Conservation (phyloP, 2,888 invertebrate genomes). For the Ditula angustiorana region DNA sequence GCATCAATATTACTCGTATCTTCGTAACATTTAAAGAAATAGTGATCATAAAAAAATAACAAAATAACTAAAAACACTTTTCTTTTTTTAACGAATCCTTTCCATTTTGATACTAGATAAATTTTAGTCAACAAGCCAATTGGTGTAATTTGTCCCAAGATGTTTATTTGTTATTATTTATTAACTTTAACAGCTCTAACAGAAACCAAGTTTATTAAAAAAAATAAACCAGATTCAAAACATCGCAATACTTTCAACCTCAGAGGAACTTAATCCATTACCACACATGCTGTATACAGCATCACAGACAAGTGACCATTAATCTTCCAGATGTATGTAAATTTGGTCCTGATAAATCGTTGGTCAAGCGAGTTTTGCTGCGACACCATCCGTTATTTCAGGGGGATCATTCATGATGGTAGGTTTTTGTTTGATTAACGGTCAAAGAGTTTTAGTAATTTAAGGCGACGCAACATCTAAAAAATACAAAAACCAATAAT, state of each 20-base stretch:
- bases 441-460: not conserved
- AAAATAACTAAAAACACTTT: no score
- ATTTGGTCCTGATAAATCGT: slow-evolving; percentile 74
- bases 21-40: no score
- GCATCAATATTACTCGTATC: no score
- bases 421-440: slow-evolving; percentile 11
- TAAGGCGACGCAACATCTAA: no score
- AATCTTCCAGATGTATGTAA: slow-evolving; percentile 75
- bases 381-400: slow-evolving; percentile 56
- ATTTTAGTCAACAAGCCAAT: no score
- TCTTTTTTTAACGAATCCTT: no score
- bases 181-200: not conserved
- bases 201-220: not conserved
- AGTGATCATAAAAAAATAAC: no score
- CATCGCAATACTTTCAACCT: slow-evolving; percentile 26
- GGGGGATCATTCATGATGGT: slow-evolving; percentile 48
- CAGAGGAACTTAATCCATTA: slow-evolving; percentile 50
- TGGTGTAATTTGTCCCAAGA: no score
- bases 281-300: slow-evolving; percentile 50
- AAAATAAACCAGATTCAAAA: not conserved
- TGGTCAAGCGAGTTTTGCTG: slow-evolving; percentile 59
- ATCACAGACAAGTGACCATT: slow-evolving; percentile 65
- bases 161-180: no score
- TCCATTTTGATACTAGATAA: no score
- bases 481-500: no score